phyloP scores from a whole-genome alignment of 2,797 vertebrate genomes.

The Neosalanx taihuensis region DNA sequence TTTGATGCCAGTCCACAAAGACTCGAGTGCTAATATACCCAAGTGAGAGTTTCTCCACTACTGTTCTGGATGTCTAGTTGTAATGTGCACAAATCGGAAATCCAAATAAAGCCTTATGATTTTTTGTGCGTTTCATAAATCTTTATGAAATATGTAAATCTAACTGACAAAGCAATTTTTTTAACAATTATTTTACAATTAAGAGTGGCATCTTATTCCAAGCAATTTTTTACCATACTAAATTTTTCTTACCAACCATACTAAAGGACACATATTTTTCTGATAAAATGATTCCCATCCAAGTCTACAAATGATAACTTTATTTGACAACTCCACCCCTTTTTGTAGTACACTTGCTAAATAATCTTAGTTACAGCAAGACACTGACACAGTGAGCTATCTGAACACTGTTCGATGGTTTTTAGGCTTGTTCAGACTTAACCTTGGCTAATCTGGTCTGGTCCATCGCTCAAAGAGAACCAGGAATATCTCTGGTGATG shows the following conservation, averaged over 20 bases:
- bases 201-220: too few species aligned
- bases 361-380: slow-evolving; percentile 26
- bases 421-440: not conserved
- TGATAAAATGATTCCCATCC: not conserved
- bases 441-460: slow-evolving; percentile 1
- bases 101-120: too few species aligned
- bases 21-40: not conserved
- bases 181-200: too few species aligned
- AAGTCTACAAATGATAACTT: not conserved
- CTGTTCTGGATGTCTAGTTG: too few species aligned
- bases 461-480: not conserved
- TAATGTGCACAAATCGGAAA: too few species aligned
- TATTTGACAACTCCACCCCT: slow-evolving; percentile 6
- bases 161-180: too few species aligned
- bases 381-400: slow-evolving; percentile 7
- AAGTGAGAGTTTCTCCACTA: not conserved
- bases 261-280: not conserved
- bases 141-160: too few species aligned
- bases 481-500: slow-evolving; percentile 3
- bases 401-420: not conserved
- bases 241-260: too few species aligned
- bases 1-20: not conserved
- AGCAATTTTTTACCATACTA: too few species aligned
- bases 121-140: too few species aligned
- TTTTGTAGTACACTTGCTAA: slow-evolving; percentile 4